A percentile compares a stretch with the other conserved stretches of the same genome.
phyloP scores from a whole-genome alignment of 1,140 invertebrate species.

The Eupeodes corollae region DNA sequence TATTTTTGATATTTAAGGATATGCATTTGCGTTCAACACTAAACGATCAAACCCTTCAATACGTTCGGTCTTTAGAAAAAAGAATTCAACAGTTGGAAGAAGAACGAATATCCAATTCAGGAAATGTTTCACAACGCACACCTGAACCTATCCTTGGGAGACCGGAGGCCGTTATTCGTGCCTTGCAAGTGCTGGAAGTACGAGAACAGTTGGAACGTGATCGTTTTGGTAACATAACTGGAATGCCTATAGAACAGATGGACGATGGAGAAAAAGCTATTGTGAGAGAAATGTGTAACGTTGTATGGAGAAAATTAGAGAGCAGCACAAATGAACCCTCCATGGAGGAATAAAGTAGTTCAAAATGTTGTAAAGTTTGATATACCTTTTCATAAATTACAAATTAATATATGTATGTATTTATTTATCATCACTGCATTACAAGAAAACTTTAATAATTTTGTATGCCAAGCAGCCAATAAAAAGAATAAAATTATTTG shows the following conservation, averaged over 20 bases:
- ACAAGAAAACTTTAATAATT: too few relatives aligned
- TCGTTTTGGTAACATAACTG: slow-evolving; percentile 16
- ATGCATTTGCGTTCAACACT: slow-evolving; percentile 28
- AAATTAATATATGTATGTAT: not conserved
- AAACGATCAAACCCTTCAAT: slow-evolving; percentile 69
- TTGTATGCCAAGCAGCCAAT: too few relatives aligned
- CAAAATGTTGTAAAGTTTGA: not conserved
- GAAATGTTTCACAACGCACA: slow-evolving; percentile 32
- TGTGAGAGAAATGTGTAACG: slow-evolving; percentile 93
- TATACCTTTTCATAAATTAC: not conserved
- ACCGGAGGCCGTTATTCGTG: slow-evolving; percentile 81
- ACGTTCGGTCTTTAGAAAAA: slow-evolving; percentile 75
- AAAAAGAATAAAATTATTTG: too few relatives aligned
- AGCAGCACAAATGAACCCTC: slow-evolving; percentile 37
- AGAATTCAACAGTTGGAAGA: slow-evolving; percentile 76
- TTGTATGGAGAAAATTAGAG: slow-evolving; percentile 52
- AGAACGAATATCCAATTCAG: slow-evolving; percentile 49
- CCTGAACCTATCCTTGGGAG: slow-evolving; percentile 44
- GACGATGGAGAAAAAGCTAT: slow-evolving; percentile 87
- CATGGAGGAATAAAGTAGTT: slow-evolving; percentile 17
- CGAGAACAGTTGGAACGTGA: slow-evolving; percentile 71
- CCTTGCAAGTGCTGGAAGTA: slow-evolving; percentile 82
- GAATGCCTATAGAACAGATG: slow-evolving; percentile 45
- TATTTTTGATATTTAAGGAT: slow-evolving; percentile 15
- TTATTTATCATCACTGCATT: not conserved